A percentile compares a stretch with the other conserved stretches of the same genome.
These are phyloP conservation scores for Acrocephalus kingi DNA, from an alignment of 2,113 vertebrate species.

Conservation along the genomic window DNA sequence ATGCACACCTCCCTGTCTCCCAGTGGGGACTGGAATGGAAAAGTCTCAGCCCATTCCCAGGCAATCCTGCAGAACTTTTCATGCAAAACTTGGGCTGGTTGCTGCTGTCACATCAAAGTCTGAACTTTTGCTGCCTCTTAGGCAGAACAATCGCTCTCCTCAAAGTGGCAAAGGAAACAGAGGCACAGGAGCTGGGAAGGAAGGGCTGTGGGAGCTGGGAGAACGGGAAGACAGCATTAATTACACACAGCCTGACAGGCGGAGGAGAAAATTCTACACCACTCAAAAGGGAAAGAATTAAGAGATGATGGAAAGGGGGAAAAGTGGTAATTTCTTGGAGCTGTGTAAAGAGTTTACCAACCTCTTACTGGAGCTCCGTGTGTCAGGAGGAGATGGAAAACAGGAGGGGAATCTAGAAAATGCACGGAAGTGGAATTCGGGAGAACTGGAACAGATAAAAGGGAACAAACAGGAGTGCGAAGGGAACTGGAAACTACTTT, in stretches of 20 bases:
- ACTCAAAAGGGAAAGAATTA: background rate
- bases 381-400: background rate
- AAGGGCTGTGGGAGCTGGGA: background rate
- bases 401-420: background rate
- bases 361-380: background rate
- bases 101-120: background rate
- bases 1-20: background rate
- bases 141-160: background rate
- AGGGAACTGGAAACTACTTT: background rate
- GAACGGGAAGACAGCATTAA: background rate
- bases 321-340: background rate
- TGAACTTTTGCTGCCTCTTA: background rate
- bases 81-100: background rate
- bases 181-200: background rate
- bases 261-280: background rate
- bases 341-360: background rate
- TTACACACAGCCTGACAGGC: conserved; percentile 14
- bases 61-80: background rate
- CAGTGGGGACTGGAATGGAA: rapidly evolving
- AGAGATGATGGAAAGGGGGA: background rate
- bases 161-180: background rate
- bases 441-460: background rate
- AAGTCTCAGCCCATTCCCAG: background rate
- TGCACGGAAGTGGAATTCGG: background rate
- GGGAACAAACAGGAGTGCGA: background rate